Evolutionary conservation across 2,888 invertebrate species (phyloP), one percentile per base, ranked within the genome.

Genomic region (Phengaris alcon): DNA sequence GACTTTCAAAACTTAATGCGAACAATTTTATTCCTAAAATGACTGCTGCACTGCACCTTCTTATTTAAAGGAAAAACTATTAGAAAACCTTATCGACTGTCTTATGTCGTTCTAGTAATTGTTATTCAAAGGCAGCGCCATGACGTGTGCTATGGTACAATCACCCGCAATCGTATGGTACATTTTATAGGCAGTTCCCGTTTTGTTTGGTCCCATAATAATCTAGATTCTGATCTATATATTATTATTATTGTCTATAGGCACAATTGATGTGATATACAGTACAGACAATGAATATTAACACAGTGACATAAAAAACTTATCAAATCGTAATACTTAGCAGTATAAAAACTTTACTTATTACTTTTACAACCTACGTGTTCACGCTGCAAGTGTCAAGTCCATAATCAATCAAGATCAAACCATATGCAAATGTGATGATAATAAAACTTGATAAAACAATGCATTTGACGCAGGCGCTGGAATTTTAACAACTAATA

Each of bases 361-460:
- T 15, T 10, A 59, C 12, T 35, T 64, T 64, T 6, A 6, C 10
- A 44, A 64, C 64, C 7, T 64, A 64, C 35, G 35, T 64, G 64
- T 10, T 64, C 10, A 10, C 7, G 13, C 64, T 64, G 13, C 35
- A 64, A 64, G 6, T 64, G 44, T 64, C 22, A 22, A 22, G 12
- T 64, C 22, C 22, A 12, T 44, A 44, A 64, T 64, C 64, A 35
- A 64, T 64, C 64, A 64, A 44, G 59, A 59, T 59, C 64, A 64
- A 6, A 64, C 7, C 12, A 12, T 52, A 64, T 13, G 35, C 64
- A 64, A 64, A 64, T 64, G 0, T 22, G 12, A 35, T 2, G 35
- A 64, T 64, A 15, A 64, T 35, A 52, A 52, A 52, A 52, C 12
- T 13, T 64, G 64, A 44, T 64, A 64, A 64, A 64, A 44, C 64